Base-by-base conservation (phyloP, 2,888 invertebrate species). In the Lepidocyrtoides sp. region DNA sequence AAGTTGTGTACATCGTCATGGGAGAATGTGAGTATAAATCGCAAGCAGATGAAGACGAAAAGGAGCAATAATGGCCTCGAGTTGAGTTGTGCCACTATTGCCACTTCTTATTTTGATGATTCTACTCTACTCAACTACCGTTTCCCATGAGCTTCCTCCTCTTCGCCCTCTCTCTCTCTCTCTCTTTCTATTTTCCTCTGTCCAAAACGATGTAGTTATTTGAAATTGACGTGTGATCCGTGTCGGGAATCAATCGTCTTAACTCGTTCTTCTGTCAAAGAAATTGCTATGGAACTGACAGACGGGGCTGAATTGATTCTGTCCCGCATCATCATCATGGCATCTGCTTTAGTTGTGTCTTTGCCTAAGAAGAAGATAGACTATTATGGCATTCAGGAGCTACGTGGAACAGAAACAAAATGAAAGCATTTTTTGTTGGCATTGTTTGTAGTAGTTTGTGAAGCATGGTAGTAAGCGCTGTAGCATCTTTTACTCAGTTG, bases 221-320 rank as follows among this genome's bases (percentile, higher is more conserved):
- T 91, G 87, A 91, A 91, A 91, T 91, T 91, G 91, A 91, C 91
- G 91, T 91, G 91, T 91, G 91, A 91, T 91, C 91, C 87, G 91
- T 91, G 91, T 91, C 91, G 91, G 87, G 91, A 91, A 91, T 91
- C 91, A 91, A 91, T 91, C 91, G 91, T 91, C 87, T 87, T 87
- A 77, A 83, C 90, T 90, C 90, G 81, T 87, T 91, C 91, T 75
- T 91, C 82, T 91, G 91, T 91, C 91, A 91, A 75, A 91, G 91
- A 91, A 91, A 91, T 91, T 91, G 91, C 87, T 91, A 77, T 87
- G 77, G 87, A 91, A 91, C 91, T 87, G 91, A 91, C 91, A 91
- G 91, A 83, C 91, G 87, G 63, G 63, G 57, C 66, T 91, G 91
- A 91, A 91, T 91, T 91, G 91, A 91, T 91, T 91, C 91, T 91